Evolutionary conservation across 2,797 vertebrate species (phyloP).

Genomic region (Monodelphis domestica): DNA sequence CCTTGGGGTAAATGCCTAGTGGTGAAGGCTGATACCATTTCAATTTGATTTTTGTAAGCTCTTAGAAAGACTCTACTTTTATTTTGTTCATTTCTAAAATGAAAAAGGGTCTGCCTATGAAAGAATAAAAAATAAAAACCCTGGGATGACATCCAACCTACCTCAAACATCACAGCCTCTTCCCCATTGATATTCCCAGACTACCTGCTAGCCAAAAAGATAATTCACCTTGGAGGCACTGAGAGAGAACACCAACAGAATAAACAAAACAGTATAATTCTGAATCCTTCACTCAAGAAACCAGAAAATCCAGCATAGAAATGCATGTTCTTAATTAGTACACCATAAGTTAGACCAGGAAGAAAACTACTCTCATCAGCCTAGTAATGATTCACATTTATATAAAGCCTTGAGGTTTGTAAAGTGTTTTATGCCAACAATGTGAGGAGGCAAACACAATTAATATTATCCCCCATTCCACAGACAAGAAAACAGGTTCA

Average conservation of each 20-base stretch:
- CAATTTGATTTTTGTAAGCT: constrained; percentile 35
- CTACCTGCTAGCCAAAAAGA: constrained; percentile 20
- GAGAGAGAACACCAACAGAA: background rate
- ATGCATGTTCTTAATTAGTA: background rate
- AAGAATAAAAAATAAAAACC: constrained; percentile 9
- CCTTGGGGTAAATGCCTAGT: background rate
- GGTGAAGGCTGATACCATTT: background rate
- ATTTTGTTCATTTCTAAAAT: constrained; percentile 39
- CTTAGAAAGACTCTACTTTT: constrained; percentile 10
- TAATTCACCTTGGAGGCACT: constrained; percentile 46
- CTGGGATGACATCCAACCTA: background rate
- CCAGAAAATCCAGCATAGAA: background rate
- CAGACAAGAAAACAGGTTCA: background rate
- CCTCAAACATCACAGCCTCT: background rate
- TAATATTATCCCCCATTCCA: background rate
- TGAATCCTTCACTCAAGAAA: constrained; percentile 23
- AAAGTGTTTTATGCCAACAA: background rate
- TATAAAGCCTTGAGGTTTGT: background rate
- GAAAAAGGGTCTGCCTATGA: constrained; percentile 19
- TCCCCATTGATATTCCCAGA: constrained; percentile 24
- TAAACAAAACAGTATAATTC: constrained; percentile 16
- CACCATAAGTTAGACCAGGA: background rate
- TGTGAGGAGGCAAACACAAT: background rate
- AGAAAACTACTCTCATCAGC: background rate
- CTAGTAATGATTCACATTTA: background rate